Conservation (phyloP, 2,113 vertebrate genomes). For the Phoenicopterus ruber region DNA sequence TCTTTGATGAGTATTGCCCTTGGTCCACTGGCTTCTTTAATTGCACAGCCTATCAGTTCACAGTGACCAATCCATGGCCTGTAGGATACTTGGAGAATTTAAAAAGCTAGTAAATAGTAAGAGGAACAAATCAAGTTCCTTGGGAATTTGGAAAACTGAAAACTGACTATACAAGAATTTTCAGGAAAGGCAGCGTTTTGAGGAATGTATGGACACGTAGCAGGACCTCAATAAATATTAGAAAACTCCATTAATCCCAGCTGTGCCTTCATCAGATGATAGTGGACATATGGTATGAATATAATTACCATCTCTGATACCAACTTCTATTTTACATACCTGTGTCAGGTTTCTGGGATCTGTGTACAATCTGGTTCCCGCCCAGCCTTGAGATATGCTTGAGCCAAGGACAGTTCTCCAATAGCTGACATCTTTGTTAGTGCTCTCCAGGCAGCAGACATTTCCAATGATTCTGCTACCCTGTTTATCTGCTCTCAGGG, state of each 20-base stretch:
- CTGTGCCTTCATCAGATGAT: background rate
- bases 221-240: background rate
- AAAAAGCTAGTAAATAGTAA: background rate
- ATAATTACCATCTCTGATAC: background rate
- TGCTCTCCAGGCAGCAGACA: background rate
- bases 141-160: background rate
- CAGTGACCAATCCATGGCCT: background rate
- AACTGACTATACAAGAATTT: background rate
- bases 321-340: background rate
- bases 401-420: background rate
- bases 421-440: background rate
- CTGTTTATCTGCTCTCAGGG: background rate
- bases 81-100: background rate
- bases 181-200: background rate
- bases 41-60: background rate
- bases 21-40: slow-evolving; percentile 3
- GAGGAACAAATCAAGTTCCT: background rate
- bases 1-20: slow-evolving; percentile 33
- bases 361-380: background rate
- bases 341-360: background rate
- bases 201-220: background rate
- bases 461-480: background rate
- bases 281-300: background rate
- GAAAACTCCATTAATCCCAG: background rate
- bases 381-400: background rate